phyloP scores from a whole-genome alignment of 2,113 vertebrate species.

The Semicossyphus pulcher region DNA sequence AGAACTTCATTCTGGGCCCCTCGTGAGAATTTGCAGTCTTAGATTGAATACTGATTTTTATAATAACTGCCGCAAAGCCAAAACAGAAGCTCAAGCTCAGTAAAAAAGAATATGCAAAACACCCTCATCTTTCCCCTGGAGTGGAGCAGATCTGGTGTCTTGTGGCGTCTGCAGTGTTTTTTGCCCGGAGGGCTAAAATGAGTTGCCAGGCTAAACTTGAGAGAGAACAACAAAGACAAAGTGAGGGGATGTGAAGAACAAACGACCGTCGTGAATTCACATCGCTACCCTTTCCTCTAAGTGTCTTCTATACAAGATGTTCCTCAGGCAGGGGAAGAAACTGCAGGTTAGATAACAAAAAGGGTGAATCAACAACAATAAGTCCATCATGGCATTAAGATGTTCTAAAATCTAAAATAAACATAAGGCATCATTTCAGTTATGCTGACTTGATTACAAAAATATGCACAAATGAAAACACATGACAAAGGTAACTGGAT shows the following conservation, averaged over 20 bases:
- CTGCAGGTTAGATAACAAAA: no score
- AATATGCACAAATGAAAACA: no score
- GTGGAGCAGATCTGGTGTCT: conserved; percentile 45
- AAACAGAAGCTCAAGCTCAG: conserved; percentile 46
- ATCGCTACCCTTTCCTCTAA: conserved; percentile 18
- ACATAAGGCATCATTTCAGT: no score
- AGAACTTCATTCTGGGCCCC: conserved; percentile 17
- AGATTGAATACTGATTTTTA: conserved; percentile 45
- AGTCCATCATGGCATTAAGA: no score
- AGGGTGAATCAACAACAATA: no score
- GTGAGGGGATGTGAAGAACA: conserved; percentile 34
- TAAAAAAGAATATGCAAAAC: conserved; percentile 46
- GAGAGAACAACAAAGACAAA: conserved; percentile 35
- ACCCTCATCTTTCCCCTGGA: conserved; percentile 27
- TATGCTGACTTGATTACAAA: no score
- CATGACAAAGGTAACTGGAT: no score
- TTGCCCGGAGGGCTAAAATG: conserved; percentile 42
- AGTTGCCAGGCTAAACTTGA: conserved; percentile 52
- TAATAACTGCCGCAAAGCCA: conserved; percentile 39
- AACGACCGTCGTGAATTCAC: not conserved
- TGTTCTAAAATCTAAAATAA: no score
- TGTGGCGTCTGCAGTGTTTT: conserved; percentile 43
- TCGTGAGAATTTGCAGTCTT: conserved; percentile 21
- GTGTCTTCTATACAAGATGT: not conserved
- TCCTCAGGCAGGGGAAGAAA: not conserved